These are phyloP conservation scores for Oreocharis arfaki DNA, from an alignment of 2,113 vertebrate species.

Conservation along the genomic window DNA sequence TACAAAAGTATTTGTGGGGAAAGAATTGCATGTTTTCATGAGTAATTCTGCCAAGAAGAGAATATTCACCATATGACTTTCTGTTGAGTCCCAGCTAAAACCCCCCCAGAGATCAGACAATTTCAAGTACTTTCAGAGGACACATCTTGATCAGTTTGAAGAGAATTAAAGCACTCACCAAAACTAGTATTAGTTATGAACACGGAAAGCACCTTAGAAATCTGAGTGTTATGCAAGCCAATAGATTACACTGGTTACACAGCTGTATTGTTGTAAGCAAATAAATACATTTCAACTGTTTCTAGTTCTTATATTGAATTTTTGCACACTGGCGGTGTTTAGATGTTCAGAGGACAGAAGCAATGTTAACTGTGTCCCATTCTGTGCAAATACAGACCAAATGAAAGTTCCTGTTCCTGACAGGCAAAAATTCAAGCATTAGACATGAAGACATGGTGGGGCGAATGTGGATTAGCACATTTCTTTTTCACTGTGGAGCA, in stretches of 20 bases:
- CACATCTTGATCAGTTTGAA: not conserved
- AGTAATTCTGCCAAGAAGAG: constrained; percentile 7
- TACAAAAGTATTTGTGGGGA: not conserved
- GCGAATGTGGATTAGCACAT: not conserved
- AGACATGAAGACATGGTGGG: not conserved
- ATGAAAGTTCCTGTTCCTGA: not conserved
- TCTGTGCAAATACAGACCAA: not conserved
- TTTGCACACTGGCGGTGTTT: not conserved
- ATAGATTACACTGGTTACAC: not conserved
- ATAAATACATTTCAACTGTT: not conserved
- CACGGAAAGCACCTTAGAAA: not conserved
- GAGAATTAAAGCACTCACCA: not conserved
- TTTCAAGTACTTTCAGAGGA: not conserved
- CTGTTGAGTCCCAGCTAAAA: not conserved
- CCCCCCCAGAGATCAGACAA: not conserved
- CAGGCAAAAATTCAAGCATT: not conserved
- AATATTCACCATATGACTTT: not conserved
- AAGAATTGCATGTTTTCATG: not conserved
- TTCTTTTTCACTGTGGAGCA: not conserved
- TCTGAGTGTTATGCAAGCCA: not conserved
- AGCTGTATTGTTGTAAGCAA: not conserved
- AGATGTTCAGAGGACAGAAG: not conserved
- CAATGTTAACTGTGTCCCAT: not conserved
- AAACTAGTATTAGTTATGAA: not conserved
- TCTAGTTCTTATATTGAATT: not conserved